These are phyloP conservation scores for Clarias pachynema DNA, from an alignment of 2,797 vertebrate species.

Conservation along the genomic window DNA sequence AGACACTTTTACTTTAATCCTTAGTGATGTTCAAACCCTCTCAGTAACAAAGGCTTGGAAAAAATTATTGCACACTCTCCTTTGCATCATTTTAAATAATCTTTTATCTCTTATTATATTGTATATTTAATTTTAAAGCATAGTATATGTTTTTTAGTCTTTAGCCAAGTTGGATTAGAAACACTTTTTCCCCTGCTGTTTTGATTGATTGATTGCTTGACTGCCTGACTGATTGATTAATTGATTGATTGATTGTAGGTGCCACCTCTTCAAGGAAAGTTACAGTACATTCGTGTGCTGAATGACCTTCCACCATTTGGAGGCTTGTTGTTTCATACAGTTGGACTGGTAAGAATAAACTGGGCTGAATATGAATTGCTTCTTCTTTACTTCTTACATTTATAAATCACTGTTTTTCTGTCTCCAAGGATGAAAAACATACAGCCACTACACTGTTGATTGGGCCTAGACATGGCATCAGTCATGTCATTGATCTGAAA, in stretches of 20 bases:
- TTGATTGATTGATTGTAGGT: constrained; percentile 70
- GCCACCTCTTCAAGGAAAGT: constrained; percentile 92
- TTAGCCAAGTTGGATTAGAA: constrained; percentile 25
- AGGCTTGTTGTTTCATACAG: constrained; percentile 94
- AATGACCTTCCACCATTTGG: constrained; percentile 98
- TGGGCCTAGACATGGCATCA: constrained; percentile 95
- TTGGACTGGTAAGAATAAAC: constrained; percentile 86
- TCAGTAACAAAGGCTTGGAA: background rate
- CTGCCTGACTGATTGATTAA: background rate
- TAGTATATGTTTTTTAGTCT: background rate
- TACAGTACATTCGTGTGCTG: constrained; percentile 95
- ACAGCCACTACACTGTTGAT: constrained; percentile 92
- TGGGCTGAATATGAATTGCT: background rate
- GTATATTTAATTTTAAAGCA: background rate
- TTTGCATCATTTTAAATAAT: background rate
- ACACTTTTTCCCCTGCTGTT: constrained; percentile 72
- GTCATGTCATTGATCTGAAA: constrained; percentile 98
- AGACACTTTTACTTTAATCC: constrained; percentile 2
- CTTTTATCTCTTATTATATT: background rate
- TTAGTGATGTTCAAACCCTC: background rate
- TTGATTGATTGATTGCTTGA: background rate
- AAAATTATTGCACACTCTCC: background rate
- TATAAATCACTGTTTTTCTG: constrained; percentile 1
- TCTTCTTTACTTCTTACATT: background rate
- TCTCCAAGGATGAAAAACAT: constrained; percentile 90